phyloP scores from a whole-genome alignment of 2,113 vertebrate genomes.

The Prietella phreatophila region DNA sequence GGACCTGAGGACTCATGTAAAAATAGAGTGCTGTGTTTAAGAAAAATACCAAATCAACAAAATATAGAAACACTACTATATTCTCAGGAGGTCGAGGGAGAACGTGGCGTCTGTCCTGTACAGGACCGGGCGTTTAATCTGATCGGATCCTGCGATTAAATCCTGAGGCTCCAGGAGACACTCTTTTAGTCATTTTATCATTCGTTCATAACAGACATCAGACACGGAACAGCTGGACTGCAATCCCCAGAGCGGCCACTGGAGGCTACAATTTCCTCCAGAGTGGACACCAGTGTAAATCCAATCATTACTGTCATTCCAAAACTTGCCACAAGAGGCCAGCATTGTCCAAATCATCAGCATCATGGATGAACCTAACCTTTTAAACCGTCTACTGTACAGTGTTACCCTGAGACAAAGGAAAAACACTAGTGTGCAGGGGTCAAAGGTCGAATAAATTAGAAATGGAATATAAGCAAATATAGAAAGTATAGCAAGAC shows the following conservation, averaged over 20 bases:
- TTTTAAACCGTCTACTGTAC: too few relatives aligned
- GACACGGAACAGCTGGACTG: neutral
- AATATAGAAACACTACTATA: neutral
- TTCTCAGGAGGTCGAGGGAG: neutral
- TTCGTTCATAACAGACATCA: neutral
- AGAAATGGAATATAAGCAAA: neutral
- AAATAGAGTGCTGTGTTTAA: slow-evolving; percentile 47
- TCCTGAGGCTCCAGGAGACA: neutral
- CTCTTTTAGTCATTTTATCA: neutral
- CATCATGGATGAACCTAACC: too few relatives aligned
- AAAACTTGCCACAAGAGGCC: neutral
- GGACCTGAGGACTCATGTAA: slow-evolving; percentile 36
- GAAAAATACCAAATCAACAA: slow-evolving; percentile 4
- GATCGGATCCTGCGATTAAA: neutral
- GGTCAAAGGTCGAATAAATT: slow-evolving; percentile 18
- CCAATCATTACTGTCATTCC: neutral
- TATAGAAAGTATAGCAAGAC: too few relatives aligned
- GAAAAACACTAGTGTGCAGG: neutral
- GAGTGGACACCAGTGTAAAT: neutral
- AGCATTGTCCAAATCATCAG: neutral
- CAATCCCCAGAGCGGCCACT: neutral
- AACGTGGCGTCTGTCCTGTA: neutral
- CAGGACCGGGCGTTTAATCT: neutral
- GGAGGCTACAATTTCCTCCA: neutral
- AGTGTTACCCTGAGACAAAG: neutral